Evolutionary conservation across 2,113 vertebrate species (phyloP).

Genomic region (Pygoscelis adeliae): DNA sequence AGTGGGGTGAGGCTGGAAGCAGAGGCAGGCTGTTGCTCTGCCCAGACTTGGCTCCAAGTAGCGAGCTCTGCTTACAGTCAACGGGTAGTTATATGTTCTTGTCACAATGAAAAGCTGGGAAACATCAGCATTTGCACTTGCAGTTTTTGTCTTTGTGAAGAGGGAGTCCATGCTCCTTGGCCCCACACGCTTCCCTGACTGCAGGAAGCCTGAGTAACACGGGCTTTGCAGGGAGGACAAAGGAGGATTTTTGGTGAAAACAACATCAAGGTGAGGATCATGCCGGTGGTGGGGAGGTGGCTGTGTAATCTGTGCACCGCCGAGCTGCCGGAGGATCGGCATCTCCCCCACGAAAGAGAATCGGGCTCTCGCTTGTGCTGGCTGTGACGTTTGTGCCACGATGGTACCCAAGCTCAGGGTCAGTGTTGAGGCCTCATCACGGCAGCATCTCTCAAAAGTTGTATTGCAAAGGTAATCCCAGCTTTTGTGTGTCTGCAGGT

Average conservation of each 20-base stretch:
- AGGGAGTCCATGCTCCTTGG: background rate
- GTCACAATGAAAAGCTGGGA: slow-evolving; percentile 36
- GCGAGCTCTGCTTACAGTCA: background rate
- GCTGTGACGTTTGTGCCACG: background rate
- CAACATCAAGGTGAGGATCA: background rate
- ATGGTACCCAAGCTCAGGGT: background rate
- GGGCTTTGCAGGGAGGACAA: background rate
- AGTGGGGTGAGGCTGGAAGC: slow-evolving; percentile 27
- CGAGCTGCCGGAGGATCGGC: background rate
- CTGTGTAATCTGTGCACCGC: accelerated
- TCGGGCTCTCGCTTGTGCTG: background rate
- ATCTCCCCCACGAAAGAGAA: background rate
- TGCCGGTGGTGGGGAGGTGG: background rate
- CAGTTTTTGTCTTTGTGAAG: background rate
- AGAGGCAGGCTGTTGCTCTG: background rate
- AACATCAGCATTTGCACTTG: slow-evolving; percentile 37
- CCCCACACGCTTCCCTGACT: background rate
- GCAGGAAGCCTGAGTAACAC: background rate
- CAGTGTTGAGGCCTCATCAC: background rate
- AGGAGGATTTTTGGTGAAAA: background rate
- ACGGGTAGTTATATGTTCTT: background rate
- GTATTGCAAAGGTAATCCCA: accelerated
- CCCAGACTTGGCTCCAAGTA: background rate
- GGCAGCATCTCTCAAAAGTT: background rate
- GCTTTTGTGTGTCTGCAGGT: background rate